Conservation (phyloP, 53 echinoderm and acorn worm species). For the Crossaster papposus region DNA sequence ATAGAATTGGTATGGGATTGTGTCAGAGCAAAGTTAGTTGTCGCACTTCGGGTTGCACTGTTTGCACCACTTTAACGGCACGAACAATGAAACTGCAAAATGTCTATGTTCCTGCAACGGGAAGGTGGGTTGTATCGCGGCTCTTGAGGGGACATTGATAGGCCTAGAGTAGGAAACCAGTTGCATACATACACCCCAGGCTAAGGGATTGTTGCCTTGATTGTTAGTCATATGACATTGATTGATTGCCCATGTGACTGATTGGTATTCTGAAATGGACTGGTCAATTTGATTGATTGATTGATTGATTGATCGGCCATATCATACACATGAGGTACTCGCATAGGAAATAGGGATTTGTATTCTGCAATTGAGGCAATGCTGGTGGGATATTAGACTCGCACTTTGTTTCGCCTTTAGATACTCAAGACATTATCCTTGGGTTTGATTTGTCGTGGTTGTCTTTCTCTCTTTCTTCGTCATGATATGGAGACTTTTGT, state of each 20-base stretch:
- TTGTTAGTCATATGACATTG: neutral
- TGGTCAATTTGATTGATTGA: neutral
- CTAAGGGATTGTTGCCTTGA: neutral
- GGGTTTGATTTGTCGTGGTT: neutral
- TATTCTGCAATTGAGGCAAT: neutral
- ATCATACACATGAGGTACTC: neutral
- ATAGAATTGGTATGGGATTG: no score
- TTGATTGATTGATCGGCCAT: neutral
- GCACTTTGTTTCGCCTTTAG: neutral
- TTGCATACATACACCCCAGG: neutral
- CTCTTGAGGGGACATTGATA: no score
- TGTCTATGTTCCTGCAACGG: neutral
- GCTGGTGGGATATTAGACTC: neutral
- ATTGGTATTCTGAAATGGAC: neutral
- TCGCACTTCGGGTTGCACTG: no score
- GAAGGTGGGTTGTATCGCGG: neutral
- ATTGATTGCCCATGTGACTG: slow-evolving; percentile 5
- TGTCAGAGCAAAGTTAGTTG: no score
- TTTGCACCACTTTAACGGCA: no score
- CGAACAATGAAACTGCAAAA: neutral
- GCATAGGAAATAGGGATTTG: neutral
- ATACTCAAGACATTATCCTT: neutral
- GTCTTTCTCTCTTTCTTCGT: neutral
- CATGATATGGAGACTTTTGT: neutral
- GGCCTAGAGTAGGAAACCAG: no score